These are phyloP conservation scores for Amblyjoppa fuscipennis DNA, from an alignment of 2,888 invertebrate genomes.

Conservation along the genomic window DNA sequence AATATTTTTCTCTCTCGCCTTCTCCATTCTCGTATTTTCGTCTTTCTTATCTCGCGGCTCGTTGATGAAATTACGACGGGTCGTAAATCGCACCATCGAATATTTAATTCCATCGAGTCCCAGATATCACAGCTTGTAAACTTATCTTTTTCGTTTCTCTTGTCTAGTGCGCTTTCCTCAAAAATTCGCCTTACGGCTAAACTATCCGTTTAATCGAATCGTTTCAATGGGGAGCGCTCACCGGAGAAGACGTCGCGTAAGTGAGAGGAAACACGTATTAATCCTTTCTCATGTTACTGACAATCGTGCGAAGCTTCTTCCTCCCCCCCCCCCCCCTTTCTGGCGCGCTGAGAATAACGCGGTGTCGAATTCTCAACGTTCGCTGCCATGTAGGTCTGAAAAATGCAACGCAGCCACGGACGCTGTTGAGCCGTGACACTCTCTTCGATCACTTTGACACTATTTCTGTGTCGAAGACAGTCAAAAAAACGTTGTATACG, in stretches of 20 bases:
- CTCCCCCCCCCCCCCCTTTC: not conserved
- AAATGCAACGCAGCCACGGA: not conserved
- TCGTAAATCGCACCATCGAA: slow-evolving; percentile 41
- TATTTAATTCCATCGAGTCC: not conserved
- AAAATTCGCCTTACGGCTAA: slow-evolving; percentile 1
- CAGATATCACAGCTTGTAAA: not conserved
- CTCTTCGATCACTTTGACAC: not conserved
- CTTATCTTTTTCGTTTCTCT: slow-evolving; percentile 6
- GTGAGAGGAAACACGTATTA: not conserved
- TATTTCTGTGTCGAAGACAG: not conserved
- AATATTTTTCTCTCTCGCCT: slow-evolving; percentile 1
- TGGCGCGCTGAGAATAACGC: not conserved
- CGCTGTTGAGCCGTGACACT: not conserved
- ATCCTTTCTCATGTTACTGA: not conserved
- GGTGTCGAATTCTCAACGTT: not conserved
- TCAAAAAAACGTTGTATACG: not conserved
- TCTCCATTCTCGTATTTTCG: not conserved
- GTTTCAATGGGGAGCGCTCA: not conserved
- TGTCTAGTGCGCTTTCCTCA: not conserved
- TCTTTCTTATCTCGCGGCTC: slow-evolving; percentile 22
- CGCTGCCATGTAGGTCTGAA: not conserved
- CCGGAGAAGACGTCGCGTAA: not conserved
- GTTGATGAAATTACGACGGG: slow-evolving; percentile 38
- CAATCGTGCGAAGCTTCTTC: not conserved
- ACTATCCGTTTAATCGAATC: slow-evolving; percentile 25